These are phyloP conservation scores for Drosophila bifasciata DNA, from an alignment of 1,140 invertebrate species.

Conservation along the genomic window DNA sequence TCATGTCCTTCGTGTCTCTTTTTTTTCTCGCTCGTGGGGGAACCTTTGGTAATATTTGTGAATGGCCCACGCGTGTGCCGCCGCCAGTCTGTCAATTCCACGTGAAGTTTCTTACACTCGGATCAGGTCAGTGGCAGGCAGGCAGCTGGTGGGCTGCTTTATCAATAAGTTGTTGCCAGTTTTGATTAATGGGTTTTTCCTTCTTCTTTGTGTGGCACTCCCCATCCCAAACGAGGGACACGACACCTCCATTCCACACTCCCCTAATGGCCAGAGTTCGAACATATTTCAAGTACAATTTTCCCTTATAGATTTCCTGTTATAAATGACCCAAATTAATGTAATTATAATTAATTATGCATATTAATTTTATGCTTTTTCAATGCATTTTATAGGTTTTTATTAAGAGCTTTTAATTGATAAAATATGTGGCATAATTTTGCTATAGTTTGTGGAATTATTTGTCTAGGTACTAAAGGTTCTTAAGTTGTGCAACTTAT, in stretches of 20 bases:
- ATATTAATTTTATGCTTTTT: background rate
- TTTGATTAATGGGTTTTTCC: constrained; percentile 65
- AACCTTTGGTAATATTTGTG: constrained; percentile 44
- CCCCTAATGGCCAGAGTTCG: constrained; percentile 17
- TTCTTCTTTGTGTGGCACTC: too few species aligned
- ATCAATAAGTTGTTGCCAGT: constrained; percentile 60
- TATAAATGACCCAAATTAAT: constrained; percentile 31
- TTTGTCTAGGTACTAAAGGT: too few species aligned
- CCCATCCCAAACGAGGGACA: background rate
- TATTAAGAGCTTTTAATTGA: constrained; percentile 2
- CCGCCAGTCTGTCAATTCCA: constrained; percentile 26
- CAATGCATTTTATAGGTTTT: background rate
- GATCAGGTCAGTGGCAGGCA: background rate
- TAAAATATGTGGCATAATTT: background rate
- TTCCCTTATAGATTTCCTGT: constrained; percentile 37
- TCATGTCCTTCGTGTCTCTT: constrained; percentile 54
- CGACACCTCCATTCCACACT: constrained; percentile 10
- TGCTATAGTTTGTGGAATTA: too few species aligned
- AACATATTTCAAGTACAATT: constrained; percentile 19
- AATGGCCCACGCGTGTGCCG: constrained; percentile 37
- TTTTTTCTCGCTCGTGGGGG: too few species aligned
- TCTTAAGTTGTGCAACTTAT: background rate
- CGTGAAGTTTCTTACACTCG: background rate
- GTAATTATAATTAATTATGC: too few species aligned
- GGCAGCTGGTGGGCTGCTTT: constrained; percentile 33